These are phyloP conservation scores for Anabacerthia variegaticeps DNA, from an alignment of 2,797 vertebrate genomes.

Conservation along the genomic window DNA sequence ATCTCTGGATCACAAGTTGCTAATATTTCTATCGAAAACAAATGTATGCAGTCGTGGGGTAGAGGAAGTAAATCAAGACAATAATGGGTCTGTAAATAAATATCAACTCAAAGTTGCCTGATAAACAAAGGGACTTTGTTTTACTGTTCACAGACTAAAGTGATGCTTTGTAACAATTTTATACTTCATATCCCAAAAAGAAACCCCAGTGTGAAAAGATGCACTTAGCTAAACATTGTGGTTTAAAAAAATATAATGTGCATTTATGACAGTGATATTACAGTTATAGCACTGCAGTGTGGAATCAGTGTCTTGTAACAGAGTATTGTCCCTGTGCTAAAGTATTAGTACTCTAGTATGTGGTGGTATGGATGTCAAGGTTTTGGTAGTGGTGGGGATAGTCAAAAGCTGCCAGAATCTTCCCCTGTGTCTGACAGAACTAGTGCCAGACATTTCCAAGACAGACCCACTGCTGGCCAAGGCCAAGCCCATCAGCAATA, in stretches of 20 bases:
- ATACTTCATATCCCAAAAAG: not conserved
- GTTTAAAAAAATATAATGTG: not conserved
- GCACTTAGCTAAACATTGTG: not conserved
- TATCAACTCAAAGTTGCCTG: not conserved
- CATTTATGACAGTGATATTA: not conserved
- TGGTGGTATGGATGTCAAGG: not conserved
- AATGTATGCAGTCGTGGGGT: too few relatives aligned
- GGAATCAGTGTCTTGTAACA: not conserved
- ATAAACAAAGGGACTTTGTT: not conserved
- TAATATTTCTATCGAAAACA: not conserved
- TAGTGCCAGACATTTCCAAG: not conserved
- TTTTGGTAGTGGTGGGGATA: accelerated
- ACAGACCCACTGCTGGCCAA: too few relatives aligned
- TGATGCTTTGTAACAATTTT: not conserved
- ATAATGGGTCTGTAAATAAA: not conserved
- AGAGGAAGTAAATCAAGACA: not conserved
- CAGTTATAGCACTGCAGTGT: not conserved
- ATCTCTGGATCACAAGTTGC: not conserved
- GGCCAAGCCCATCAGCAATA: accelerated
- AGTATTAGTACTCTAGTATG: not conserved
- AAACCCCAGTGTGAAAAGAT: not conserved
- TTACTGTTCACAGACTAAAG: not conserved
- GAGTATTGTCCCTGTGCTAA: too few relatives aligned
- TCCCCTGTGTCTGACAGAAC: not conserved
- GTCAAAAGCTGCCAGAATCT: not conserved